A percentile compares a stretch with the other conserved stretches of the same genome.
phyloP scores from a whole-genome alignment of 2,888 invertebrate species.

The Spicauda simplicius region DNA sequence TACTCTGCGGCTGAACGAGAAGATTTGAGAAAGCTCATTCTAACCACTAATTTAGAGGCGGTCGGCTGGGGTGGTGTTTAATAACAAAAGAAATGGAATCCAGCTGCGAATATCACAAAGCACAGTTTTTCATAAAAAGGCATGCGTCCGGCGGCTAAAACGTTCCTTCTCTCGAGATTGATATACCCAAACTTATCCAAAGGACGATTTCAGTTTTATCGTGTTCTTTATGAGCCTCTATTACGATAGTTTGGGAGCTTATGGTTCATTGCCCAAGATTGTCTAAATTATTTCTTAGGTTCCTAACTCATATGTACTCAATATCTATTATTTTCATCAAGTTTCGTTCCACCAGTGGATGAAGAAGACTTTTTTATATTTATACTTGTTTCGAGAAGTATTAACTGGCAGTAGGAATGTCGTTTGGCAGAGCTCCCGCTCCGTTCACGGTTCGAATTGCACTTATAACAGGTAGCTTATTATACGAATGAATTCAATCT shows the following conservation, averaged over 20 bases:
- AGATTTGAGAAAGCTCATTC: slow-evolving; percentile 2
- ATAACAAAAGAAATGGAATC: slow-evolving; percentile 22
- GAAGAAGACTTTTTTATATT: slow-evolving; percentile 15
- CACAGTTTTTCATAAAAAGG: slow-evolving; percentile 2
- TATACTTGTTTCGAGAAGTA: slow-evolving; percentile 21
- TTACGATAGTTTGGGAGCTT: too few relatives aligned
- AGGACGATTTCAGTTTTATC: neutral
- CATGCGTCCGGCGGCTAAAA: neutral
- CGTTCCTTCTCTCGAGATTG: neutral
- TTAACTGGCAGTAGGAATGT: slow-evolving; percentile 11
- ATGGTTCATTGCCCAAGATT: too few relatives aligned
- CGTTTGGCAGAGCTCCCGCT: slow-evolving; percentile 19
- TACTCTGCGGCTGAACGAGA: neutral
- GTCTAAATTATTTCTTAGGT: too few relatives aligned
- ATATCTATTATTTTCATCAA: neutral
- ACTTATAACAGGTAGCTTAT: slow-evolving; percentile 17
- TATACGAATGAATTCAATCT: slow-evolving; percentile 2
- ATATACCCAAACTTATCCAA: neutral
- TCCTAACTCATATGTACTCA: too few relatives aligned
- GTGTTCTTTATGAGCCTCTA: too few relatives aligned
- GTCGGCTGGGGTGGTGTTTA: neutral
- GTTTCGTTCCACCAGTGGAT: slow-evolving; percentile 19
- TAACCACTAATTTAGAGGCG: slow-evolving; percentile 6
- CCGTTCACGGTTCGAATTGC: slow-evolving; percentile 17
- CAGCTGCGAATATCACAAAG: slow-evolving; percentile 11